Evolutionary conservation across 2,113 vertebrate species (phyloP).

Genomic region (Pristiophorus japonicus): DNA sequence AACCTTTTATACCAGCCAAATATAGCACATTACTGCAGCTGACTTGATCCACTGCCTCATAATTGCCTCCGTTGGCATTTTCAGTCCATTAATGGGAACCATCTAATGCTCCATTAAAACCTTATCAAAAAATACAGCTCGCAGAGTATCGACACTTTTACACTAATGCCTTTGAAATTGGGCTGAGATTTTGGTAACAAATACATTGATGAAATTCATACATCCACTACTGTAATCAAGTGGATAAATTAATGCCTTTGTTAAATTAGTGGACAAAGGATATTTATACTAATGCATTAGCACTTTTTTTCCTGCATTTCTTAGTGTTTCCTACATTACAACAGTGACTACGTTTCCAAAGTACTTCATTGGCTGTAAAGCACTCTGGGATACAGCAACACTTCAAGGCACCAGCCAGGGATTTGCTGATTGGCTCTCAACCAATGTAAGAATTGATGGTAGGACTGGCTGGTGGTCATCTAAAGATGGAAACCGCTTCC

Average conservation of each 20-base stretch:
- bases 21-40: background rate
- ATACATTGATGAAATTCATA: background rate
- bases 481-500: background rate
- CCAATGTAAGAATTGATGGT: background rate
- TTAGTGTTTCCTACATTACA: too few relatives aligned
- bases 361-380: too few relatives aligned
- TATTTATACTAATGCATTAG: background rate
- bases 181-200: background rate
- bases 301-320: too few relatives aligned
- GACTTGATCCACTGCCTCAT: background rate
- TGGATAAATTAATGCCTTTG: background rate
- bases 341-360: too few relatives aligned
- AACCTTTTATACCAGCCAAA: background rate
- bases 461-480: background rate
- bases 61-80: background rate
- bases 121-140: background rate
- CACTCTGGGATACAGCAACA: too few relatives aligned
- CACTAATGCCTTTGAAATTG: background rate
- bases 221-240: background rate
- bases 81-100: background rate
- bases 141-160: background rate
- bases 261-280: background rate
- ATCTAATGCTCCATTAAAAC: background rate
- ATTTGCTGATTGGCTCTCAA: too few relatives aligned
- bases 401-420: background rate